phyloP scores from a whole-genome alignment of 2,113 vertebrate genomes.

The Synodontis membranacea region DNA sequence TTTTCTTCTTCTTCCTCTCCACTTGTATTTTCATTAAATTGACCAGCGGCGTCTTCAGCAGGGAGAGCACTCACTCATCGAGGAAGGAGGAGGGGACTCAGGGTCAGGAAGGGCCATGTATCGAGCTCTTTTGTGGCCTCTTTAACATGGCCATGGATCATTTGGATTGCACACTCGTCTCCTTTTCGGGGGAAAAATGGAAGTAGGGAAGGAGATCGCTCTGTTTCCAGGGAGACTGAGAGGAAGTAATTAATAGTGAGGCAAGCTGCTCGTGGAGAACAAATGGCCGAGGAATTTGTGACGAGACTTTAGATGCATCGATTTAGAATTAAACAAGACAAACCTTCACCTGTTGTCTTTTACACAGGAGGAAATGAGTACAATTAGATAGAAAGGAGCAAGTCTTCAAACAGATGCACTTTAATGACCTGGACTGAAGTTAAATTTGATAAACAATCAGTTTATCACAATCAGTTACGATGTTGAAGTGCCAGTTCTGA shows the following conservation, averaged over 20 bases:
- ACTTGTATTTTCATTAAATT: constrained; percentile 39
- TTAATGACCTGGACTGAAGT: neutral
- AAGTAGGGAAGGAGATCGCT: constrained; percentile 9
- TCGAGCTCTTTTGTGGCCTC: constrained; percentile 39
- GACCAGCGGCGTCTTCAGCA: constrained; percentile 18
- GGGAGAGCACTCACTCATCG: constrained; percentile 32
- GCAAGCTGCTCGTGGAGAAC: constrained; percentile 10
- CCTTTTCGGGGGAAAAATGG: neutral
- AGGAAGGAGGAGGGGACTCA: neutral
- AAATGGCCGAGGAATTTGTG: constrained; percentile 13
- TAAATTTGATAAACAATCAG: neutral
- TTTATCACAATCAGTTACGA: neutral
- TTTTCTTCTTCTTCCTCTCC: neutral
- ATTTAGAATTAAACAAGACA: constrained; percentile 23
- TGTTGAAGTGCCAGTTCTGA: neutral
- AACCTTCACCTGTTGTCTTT: neutral
- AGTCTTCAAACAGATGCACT: neutral
- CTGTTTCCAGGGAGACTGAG: constrained; percentile 39
- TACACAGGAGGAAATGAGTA: neutral
- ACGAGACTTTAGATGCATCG: constrained; percentile 24
- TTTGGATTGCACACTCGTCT: constrained; percentile 37
- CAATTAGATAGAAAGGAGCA: neutral
- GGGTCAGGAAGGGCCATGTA: constrained; percentile 26
- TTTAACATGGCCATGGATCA: constrained; percentile 46
- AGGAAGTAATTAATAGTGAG: constrained; percentile 41